Conservation (phyloP, 2,888 invertebrate genomes). For the Mythimna impura region DNA sequence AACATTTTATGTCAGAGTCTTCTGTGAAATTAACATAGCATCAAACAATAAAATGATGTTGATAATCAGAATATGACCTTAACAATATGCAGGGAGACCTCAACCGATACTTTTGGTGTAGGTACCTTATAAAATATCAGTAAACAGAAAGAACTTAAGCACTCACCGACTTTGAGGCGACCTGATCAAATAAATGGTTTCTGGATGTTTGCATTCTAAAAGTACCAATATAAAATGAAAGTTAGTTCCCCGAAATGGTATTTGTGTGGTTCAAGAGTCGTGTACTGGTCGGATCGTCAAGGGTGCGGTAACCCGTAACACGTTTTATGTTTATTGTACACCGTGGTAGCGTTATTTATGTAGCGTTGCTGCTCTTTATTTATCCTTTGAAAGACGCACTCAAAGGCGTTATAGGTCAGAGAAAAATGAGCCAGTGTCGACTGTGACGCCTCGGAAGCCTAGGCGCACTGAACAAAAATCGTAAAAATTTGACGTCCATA, state of each 20-base stretch:
- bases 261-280: constrained; percentile 67
- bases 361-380: constrained; percentile 73
- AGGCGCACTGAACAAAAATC: constrained; percentile 65
- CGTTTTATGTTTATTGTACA: constrained; percentile 80
- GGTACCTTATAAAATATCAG: constrained; percentile 47
- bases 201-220: constrained; percentile 70
- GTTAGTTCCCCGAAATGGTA: constrained; percentile 75
- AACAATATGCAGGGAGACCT: constrained; percentile 20
- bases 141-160: constrained; percentile 47
- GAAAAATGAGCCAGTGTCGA: constrained; percentile 57
- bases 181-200: constrained; percentile 73
- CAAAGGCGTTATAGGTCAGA: constrained; percentile 64
- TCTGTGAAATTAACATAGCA: constrained; percentile 8
- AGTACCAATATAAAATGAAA: constrained; percentile 74
- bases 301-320: constrained; percentile 75
- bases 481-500: constrained; percentile 69
- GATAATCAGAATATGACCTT: constrained; percentile 18
- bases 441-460: constrained; percentile 55
- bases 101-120: constrained; percentile 29
- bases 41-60: constrained; percentile 15
- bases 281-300: constrained; percentile 66
- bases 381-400: constrained; percentile 66
- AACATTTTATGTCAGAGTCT: constrained; percentile 22
- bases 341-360: constrained; percentile 73
- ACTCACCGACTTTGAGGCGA: constrained; percentile 47